Conservation (phyloP, 2,113 vertebrate genomes). For the Coreoperca whiteheadi region DNA sequence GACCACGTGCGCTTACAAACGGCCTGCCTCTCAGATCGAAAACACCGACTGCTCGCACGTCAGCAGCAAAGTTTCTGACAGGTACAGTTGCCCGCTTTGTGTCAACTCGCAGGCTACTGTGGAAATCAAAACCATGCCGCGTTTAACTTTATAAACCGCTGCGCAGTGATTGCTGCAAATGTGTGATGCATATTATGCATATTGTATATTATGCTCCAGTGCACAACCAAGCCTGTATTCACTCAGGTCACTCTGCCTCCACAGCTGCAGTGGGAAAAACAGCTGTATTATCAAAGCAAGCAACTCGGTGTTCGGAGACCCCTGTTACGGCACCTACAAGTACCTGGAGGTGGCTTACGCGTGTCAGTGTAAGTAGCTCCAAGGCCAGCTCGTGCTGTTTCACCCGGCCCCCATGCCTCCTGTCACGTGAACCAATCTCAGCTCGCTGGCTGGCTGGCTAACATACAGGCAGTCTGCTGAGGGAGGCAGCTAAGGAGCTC, state of each 20-base stretch:
- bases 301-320: conserved; percentile 54
- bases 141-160: not conserved
- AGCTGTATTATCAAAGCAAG: conserved; percentile 37
- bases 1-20: conserved; percentile 45
- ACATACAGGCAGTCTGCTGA: no score
- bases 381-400: not conserved
- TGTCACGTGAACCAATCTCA: no score
- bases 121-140: not conserved
- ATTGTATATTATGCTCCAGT: not conserved
- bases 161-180: not conserved
- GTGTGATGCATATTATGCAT: not conserved
- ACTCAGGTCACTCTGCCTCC: conserved; percentile 25
- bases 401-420: no score
- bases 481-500: no score
- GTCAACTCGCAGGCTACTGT: not conserved
- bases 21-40: not conserved
- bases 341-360: conserved; percentile 67
- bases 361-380: conserved; percentile 54
- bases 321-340: conserved; percentile 46
- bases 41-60: conserved; percentile 10
- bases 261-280: conserved; percentile 67
- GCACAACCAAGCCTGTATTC: not conserved
- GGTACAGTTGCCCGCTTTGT: conserved; percentile 24
- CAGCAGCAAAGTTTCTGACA: not conserved
- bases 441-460: no score